Evolutionary conservation across 2,797 vertebrate species (phyloP).

Genomic region (Syngnathus acus): DNA sequence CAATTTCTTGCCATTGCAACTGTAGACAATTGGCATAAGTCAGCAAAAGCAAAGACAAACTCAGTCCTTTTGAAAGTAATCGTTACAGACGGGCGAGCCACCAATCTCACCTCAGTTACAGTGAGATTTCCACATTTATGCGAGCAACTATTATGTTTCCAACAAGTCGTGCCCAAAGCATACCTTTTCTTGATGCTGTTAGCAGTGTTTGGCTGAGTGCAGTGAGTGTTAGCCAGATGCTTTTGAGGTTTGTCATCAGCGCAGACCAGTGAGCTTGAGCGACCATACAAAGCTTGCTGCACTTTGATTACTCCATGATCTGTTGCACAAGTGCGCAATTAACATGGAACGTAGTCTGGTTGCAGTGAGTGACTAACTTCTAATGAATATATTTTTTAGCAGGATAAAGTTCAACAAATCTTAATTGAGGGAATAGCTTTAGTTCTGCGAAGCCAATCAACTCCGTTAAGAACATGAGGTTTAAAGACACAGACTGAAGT

Average conservation of each 20-base stretch:
- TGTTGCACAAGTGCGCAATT: slow-evolving; percentile 10
- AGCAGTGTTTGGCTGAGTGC: not conserved
- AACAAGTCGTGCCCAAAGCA: too few species aligned
- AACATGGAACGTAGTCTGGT: not conserved
- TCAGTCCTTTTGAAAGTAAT: too few species aligned
- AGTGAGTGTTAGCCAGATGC: slow-evolving; percentile 12
- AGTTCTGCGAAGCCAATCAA: too few species aligned
- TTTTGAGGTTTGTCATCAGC: not conserved
- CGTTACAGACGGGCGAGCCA: too few species aligned
- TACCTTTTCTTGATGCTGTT: slow-evolving; percentile 23
- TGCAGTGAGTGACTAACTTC: not conserved
- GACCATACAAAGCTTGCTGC: slow-evolving; percentile 30
- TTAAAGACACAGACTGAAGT: not conserved
- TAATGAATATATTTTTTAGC: too few species aligned
- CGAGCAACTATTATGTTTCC: too few species aligned
- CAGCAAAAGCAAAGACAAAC: too few species aligned
- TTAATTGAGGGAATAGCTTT: too few species aligned
- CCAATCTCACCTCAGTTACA: too few species aligned
- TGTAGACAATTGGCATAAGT: slow-evolving; percentile 8
- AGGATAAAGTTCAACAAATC: too few species aligned
- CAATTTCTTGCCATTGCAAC: slow-evolving; percentile 42
- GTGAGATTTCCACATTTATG: fast-evolving
- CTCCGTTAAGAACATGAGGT: too few species aligned
- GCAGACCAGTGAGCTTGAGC: slow-evolving; percentile 30
- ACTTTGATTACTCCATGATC: slow-evolving; percentile 39